Conservation (phyloP, 92 coral and sea anemone species). For the Pocillopora meandrina region DNA sequence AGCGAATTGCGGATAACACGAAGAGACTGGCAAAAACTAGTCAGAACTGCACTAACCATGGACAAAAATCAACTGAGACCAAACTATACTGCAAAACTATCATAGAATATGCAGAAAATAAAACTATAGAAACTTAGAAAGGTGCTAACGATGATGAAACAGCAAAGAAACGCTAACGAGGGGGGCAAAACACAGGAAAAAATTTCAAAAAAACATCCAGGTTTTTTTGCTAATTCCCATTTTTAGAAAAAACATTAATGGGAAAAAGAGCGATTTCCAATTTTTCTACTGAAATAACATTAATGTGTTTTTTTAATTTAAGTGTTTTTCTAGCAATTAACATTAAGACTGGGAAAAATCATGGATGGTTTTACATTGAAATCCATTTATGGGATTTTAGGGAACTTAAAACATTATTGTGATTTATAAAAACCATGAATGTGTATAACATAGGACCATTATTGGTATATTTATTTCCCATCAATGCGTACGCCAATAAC, state of each 20-base stretch:
- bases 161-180: too few species aligned
- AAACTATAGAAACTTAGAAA: too few species aligned
- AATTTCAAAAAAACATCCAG: background rate
- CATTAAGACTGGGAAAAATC: conserved; percentile 1
- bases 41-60: too few species aligned
- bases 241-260: conserved; percentile 5
- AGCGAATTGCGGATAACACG: too few species aligned
- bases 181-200: background rate
- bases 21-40: too few species aligned
- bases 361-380: conserved; percentile 6
- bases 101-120: too few species aligned
- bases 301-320: background rate
- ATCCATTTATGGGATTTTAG: conserved; percentile 15
- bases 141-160: too few species aligned
- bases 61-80: too few species aligned
- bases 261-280: background rate
- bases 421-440: conserved; percentile 12
- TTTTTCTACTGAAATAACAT: background rate
- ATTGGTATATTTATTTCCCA: too few species aligned
- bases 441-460: background rate
- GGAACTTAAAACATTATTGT: conserved; percentile 11
- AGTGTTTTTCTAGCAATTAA: background rate
- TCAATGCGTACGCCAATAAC: background rate
- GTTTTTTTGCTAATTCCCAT: conserved; percentile 11
- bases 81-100: too few species aligned